Base-by-base conservation (phyloP, 2,113 vertebrate genomes). In the Scartelaos histophorus region DNA sequence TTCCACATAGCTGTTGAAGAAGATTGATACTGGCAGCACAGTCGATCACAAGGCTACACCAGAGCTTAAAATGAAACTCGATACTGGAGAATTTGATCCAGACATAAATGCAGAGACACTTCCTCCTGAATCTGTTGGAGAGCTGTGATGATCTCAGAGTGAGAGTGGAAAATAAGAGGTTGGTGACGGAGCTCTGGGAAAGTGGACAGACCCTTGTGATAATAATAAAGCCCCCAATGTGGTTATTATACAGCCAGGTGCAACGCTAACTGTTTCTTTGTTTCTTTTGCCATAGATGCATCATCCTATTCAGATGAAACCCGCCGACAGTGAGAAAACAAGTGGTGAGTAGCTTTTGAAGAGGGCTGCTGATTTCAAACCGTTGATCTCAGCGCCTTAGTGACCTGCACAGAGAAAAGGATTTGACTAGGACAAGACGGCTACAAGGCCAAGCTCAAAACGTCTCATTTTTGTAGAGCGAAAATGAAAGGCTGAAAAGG, bases 281-380 rank as follows among this genome's bases (percentile, higher is more conserved):
- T 64, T 10, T 84, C 82, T 84, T 68, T 66, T 72, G 7, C 17
- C n/a, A 4, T 6, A 98, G 96, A 97, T 98, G 96, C 96, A 98
- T 97, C 96, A 98, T 95, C 96, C 96, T 93, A 97, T 98, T 93
- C 96, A 98, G 95, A 98, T 98, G 96, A 98, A 98, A 93, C 96
- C 96, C 1, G 96, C 96, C 90, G 96, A 98, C 78, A 98, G 96
- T 85, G 96, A 98, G 95, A 98, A 98, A 94, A 97, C 96, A 80
- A 98, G 95, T 85, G 96, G 96, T 97, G 94, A 80, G 95, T 95
- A 75, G 56, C 78, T 78, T 53, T 76, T 60, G 75, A 38, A 5
- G n/a, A 21, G 38, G n/a, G 11, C 21, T 47, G 21, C 43, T 24
- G 64, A 64, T n/a, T 64, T 64, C 22, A n/a, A 53, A 64, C 61